These are phyloP conservation scores for Molossus molossus DNA, from an alignment of 2,797 vertebrate genomes.

Conservation along the genomic window DNA sequence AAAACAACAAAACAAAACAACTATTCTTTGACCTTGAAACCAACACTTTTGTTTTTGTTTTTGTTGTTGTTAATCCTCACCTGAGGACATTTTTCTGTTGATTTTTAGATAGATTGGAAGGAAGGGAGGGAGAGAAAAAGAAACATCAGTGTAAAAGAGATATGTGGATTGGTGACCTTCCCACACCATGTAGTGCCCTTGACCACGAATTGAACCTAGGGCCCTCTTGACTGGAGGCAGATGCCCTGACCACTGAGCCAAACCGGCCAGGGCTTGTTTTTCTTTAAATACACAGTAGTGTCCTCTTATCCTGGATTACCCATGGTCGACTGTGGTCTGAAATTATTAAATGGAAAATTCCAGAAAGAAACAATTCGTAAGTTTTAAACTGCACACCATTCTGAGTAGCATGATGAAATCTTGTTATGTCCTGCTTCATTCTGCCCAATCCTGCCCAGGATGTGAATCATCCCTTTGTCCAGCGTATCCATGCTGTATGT, in stretches of 20 bases:
- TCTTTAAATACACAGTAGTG: constrained; percentile 4
- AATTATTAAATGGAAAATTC: background rate
- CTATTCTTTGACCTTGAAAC: constrained; percentile 54
- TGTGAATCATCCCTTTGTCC: background rate
- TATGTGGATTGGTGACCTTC: too few relatives aligned
- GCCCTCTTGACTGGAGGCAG: too few relatives aligned
- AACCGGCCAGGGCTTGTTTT: background rate
- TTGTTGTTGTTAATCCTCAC: too few relatives aligned
- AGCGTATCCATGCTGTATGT: background rate
- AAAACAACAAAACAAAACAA: background rate
- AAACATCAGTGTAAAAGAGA: too few relatives aligned
- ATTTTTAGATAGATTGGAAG: too few relatives aligned
- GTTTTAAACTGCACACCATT: background rate
- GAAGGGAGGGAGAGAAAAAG: too few relatives aligned
- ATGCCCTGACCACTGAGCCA: too few relatives aligned
- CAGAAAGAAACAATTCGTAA: background rate
- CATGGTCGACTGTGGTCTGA: background rate
- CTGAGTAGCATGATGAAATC: background rate
- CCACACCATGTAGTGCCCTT: too few relatives aligned
- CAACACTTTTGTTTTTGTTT: background rate
- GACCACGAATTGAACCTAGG: too few relatives aligned
- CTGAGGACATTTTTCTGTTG: too few relatives aligned
- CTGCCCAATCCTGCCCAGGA: background rate
- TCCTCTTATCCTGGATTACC: background rate
- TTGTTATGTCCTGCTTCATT: background rate